Conservation (phyloP, 2,113 vertebrate genomes). For the Strix aluco region DNA sequence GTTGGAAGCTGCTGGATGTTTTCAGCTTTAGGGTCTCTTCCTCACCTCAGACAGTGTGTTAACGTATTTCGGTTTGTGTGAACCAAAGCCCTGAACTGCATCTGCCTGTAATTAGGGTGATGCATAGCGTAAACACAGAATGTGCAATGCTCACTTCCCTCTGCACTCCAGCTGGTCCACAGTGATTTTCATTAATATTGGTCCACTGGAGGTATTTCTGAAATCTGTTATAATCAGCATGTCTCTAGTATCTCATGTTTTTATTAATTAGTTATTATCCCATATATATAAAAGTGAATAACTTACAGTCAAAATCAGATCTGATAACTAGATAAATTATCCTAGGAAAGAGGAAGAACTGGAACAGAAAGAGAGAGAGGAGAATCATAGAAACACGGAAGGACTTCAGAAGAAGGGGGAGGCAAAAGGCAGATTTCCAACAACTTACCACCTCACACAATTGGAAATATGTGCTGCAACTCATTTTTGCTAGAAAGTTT, state of each 20-base stretch:
- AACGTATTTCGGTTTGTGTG: not conserved
- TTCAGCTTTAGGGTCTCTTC: not conserved
- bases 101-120: not conserved
- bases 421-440: not conserved
- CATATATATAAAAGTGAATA: not conserved
- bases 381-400: not conserved
- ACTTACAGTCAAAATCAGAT: not conserved
- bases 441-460: not conserved
- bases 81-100: not conserved
- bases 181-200: not conserved
- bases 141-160: rapidly evolving
- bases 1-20: not conserved
- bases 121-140: not conserved
- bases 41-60: not conserved
- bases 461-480: not conserved
- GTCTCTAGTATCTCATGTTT: not conserved
- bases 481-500: not conserved
- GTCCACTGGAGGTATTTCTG: not conserved
- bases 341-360: not conserved
- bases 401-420: not conserved
- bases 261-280: not conserved
- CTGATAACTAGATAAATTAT: not conserved
- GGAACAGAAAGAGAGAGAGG: not conserved
- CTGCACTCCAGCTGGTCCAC: not conserved
- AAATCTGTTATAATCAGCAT: not conserved